phyloP scores from a whole-genome alignment of 92 coral and sea anemone genomes.

The Phenganax stokvisi region DNA sequence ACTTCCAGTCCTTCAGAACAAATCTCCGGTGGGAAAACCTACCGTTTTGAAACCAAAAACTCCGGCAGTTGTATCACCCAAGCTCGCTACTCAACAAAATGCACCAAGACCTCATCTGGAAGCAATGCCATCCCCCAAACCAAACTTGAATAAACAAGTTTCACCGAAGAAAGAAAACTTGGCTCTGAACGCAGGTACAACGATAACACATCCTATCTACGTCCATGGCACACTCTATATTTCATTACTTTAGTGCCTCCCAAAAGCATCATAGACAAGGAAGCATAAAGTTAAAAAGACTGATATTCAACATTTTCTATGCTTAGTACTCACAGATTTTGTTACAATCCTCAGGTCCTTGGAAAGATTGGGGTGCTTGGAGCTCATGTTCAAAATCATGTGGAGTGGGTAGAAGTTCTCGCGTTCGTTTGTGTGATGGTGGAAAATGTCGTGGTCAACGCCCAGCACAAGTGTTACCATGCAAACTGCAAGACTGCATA shows the following conservation, averaged over 20 bases:
- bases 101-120: background rate
- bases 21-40: background rate
- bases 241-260: background rate
- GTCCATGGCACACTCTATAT: background rate
- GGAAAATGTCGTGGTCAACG: constrained; percentile 18
- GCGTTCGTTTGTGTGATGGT: constrained; percentile 12
- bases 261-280: too few species aligned
- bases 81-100: background rate
- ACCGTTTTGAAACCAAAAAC: background rate
- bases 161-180: background rate
- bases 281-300: too few species aligned
- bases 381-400: constrained; percentile 30
- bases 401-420: constrained; percentile 32
- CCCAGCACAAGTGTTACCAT: constrained; percentile 17
- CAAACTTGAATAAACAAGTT: background rate
- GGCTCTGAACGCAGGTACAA: background rate
- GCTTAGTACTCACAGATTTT: background rate
- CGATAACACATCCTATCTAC: background rate
- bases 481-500: constrained; percentile 37
- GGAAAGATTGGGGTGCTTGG: constrained; percentile 41
- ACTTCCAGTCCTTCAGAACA: background rate
- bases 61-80: background rate
- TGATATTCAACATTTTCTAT: background rate
- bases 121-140: background rate
- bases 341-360: constrained; percentile 4